These are phyloP conservation scores for Cassiopea xamachana DNA, from an alignment of 30 jellyfish, hydroid and myxozoan genomes.

Conservation along the genomic window DNA sequence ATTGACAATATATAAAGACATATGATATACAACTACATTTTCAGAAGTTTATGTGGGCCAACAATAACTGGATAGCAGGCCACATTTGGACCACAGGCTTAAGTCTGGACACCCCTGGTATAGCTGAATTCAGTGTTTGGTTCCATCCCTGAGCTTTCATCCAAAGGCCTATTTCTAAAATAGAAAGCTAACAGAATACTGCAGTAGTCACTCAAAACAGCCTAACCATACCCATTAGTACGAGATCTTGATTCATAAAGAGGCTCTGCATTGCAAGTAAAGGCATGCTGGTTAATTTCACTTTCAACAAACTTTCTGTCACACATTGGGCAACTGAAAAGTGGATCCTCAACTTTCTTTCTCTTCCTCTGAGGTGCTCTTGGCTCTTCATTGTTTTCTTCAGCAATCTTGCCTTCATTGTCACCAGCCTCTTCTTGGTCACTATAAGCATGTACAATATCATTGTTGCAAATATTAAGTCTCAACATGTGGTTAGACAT, in stretches of 20 bases:
- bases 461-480: neutral
- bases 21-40: too few relatives aligned
- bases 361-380: slow-evolving; percentile 33
- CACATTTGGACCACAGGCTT: too few relatives aligned
- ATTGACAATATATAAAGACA: too few relatives aligned
- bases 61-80: too few relatives aligned
- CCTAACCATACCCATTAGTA: neutral
- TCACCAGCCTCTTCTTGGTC: slow-evolving; percentile 1
- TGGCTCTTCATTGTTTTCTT: neutral
- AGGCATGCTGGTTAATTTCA: slow-evolving; percentile 66
- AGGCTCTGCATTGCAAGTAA: slow-evolving; percentile 60
- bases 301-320: slow-evolving; percentile 22
- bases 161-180: neutral
- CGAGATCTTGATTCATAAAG: slow-evolving; percentile 26
- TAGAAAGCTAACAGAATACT: neutral
- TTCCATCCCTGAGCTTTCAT: too few relatives aligned
- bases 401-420: neutral
- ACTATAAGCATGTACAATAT: neutral
- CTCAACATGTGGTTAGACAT: neutral
- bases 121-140: too few relatives aligned
- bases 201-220: neutral
- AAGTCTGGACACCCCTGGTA: too few relatives aligned
- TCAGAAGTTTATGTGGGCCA: too few relatives aligned
- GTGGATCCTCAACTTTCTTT: slow-evolving; percentile 19
- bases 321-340: slow-evolving; percentile 53